Evolutionary conservation across 2,888 invertebrate genomes (phyloP).

Genomic region (Rhorus exstirpatorius): DNA sequence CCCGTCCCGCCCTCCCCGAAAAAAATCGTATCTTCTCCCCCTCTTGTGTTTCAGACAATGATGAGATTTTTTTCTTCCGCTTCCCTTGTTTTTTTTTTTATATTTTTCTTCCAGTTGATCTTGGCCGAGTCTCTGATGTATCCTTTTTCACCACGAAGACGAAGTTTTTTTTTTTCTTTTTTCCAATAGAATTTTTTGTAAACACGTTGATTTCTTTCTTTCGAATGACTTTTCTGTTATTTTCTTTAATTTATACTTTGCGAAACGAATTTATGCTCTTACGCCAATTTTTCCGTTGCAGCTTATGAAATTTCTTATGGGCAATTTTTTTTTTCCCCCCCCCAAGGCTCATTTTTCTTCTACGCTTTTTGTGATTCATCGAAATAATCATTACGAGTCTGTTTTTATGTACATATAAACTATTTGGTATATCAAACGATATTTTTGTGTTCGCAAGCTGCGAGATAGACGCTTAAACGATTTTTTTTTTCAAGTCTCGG

Average conservation of each 20-base stretch:
- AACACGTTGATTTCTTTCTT: background rate
- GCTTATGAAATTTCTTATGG: background rate
- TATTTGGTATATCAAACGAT: conserved; percentile 8
- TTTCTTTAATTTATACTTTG: conserved; percentile 19
- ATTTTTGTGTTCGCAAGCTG: background rate
- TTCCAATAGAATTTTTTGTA: background rate
- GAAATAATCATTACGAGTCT: background rate
- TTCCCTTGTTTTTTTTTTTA: conserved; percentile 16
- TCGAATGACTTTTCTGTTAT: background rate
- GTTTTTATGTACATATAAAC: background rate
- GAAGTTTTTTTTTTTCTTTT: background rate
- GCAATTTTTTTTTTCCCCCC: background rate
- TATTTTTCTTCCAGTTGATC: conserved; percentile 2
- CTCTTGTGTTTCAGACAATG: conserved; percentile 3
- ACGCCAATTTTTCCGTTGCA: conserved; percentile 26
- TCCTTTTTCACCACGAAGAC: conserved; percentile 12
- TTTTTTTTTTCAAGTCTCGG: background rate
- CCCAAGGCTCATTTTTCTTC: no score
- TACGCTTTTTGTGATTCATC: no score
- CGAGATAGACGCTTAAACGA: conserved; percentile 24
- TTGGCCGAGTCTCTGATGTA: conserved; percentile 2
- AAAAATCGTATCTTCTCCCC: conserved; percentile 3
- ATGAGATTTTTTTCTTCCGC: background rate
- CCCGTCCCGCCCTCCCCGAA: background rate
- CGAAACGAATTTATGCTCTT: conserved; percentile 51